Base-by-base conservation (phyloP, 2,797 vertebrate genomes). In the Ptychadena robeensis region DNA sequence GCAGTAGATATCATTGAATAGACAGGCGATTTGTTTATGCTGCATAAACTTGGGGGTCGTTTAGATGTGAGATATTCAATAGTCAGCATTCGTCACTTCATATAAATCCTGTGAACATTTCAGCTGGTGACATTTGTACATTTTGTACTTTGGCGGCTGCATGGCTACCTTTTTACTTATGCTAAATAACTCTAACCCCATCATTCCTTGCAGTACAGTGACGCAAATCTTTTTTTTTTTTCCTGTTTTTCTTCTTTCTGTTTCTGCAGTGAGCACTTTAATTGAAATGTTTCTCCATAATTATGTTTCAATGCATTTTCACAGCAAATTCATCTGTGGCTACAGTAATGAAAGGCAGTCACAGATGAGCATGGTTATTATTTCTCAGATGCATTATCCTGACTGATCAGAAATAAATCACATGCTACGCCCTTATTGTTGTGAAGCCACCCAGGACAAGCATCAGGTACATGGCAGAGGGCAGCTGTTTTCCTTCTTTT, bases 261-360 rank as follows among this genome's bases (percentile, higher is more conserved):
- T 73, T 73, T 73, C 59, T 53, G 37, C 38, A 35, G 38, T 35
- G 28, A 59, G 34, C 57, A 81, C 65, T 81, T 81, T 72, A 73
- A 53, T 72, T 59, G 15, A 73, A 81, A 68, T 81, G 70, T 81
- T 81, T 73, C 70, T 72, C 59, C 35, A 65, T 73, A 81, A 73
- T 81, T 81, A 81, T 81, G 79, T 81, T 67, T 73, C 70, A 81
- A 14, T 73, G 70, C 70, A 66, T 81, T 66, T 73, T 37, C 70
- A 81, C 30, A 12, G 59, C 27, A 70, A 70, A 81, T 73, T 81
- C 40, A 81, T 81, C 31, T 72, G 38, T 81, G 8, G 25, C 69
- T 81, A 2, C 79, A 73, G 68, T 73, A 73, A 81, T 81, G 73
- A 79, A 74, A 53, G 79, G 79, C 66, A 44, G 57, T 65, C 59